phyloP scores from a whole-genome alignment of 2,797 vertebrate genomes.

The Microctenopoma steveboyesi region DNA sequence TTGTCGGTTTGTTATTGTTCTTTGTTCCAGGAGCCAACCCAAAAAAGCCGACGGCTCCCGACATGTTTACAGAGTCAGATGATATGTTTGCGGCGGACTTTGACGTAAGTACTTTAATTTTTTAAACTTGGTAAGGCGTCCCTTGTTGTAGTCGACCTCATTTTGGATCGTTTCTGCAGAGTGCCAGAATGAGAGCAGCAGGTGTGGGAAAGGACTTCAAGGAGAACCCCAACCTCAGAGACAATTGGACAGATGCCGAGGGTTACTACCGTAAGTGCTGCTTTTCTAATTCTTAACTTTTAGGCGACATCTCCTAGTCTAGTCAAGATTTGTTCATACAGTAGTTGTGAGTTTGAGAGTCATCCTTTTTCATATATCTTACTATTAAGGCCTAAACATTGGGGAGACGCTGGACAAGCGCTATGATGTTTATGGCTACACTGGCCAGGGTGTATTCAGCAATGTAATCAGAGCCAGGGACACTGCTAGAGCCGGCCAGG shows the following conservation, averaged over 20 bases:
- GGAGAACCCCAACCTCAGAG: constrained; percentile 99
- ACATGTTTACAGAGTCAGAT: constrained; percentile 99
- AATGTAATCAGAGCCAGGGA: constrained; percentile 97
- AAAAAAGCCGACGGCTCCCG: constrained; percentile 95
- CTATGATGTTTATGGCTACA: constrained; percentile 98
- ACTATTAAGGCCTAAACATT: constrained; percentile 94
- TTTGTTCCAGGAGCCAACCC: constrained; percentile 88
- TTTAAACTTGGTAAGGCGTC: background rate
- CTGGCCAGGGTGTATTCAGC: constrained; percentile 98
- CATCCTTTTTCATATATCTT: background rate
- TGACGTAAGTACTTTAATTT: constrained; percentile 87
- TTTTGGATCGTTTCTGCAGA: constrained; percentile 79
- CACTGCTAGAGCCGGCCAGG: constrained; percentile 95
- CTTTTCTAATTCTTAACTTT: background rate
- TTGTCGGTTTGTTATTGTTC: constrained; percentile 5
- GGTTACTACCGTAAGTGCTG: constrained; percentile 95
- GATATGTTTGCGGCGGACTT: constrained; percentile 99
- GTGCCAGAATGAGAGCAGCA: constrained; percentile 94
- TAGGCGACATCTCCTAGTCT: background rate
- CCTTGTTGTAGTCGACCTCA: background rate
- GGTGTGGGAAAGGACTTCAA: constrained; percentile 99
- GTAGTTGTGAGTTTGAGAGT: background rate
- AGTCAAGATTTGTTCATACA: background rate
- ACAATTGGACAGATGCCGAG: constrained; percentile 99
- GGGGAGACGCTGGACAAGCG: constrained; percentile 98